Percentiles rank a stretch among this genome's conserved stretches.
These are phyloP conservation scores for Channa maculata DNA, from an alignment of 2,113 vertebrate genomes.

Conservation along the genomic window DNA sequence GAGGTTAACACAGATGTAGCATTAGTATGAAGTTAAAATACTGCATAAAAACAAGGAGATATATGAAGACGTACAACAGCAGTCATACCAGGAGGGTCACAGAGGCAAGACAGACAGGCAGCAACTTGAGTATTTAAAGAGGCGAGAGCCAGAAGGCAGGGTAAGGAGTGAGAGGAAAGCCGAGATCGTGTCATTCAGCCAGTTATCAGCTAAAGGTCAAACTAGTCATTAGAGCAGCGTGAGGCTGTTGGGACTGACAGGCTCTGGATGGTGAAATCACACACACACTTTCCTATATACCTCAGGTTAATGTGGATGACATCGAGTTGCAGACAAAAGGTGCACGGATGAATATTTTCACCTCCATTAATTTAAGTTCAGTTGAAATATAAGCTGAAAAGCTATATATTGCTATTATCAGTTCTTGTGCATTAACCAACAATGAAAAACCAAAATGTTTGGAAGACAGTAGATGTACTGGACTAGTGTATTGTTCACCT, in stretches of 20 bases:
- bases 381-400: slow-evolving; percentile 18
- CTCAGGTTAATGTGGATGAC: slow-evolving; percentile 55
- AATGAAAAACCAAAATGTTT: neutral
- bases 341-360: slow-evolving; percentile 30
- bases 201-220: slow-evolving; percentile 74
- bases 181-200: slow-evolving; percentile 64
- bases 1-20: neutral
- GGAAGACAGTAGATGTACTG: no score
- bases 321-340: slow-evolving; percentile 15
- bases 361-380: slow-evolving; percentile 48
- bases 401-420: neutral
- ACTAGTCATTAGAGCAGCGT: slow-evolving; percentile 67
- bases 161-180: slow-evolving; percentile 35
- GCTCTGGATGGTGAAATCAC: slow-evolving; percentile 2
- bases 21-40: neutral
- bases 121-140: slow-evolving; percentile 45
- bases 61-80: neutral
- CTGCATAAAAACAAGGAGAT: neutral
- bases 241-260: slow-evolving; percentile 54
- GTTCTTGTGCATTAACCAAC: neutral
- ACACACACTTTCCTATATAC: slow-evolving; percentile 2
- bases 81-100: neutral
- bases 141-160: slow-evolving; percentile 29
- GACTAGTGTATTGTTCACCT: neutral
- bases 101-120: neutral